Evolutionary conservation across 2,888 invertebrate genomes (phyloP).

Genomic region (Rhagium mordax): DNA sequence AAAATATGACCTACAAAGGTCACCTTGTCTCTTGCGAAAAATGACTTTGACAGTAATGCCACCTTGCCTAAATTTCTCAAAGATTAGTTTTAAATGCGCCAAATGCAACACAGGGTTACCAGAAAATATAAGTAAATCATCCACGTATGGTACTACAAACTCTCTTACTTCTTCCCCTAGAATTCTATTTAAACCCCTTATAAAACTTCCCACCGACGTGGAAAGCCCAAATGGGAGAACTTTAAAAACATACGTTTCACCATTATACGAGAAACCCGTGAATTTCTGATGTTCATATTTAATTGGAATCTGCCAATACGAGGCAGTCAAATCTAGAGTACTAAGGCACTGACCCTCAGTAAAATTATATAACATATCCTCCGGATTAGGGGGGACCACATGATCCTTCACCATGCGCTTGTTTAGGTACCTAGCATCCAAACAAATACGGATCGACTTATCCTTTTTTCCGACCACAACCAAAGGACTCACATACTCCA

Average conservation of each 20-base stretch:
- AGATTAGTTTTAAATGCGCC: conserved; percentile 27
- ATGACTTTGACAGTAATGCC: conserved; percentile 5
- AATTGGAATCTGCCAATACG: conserved; percentile 31
- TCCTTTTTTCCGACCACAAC: conserved; percentile 41
- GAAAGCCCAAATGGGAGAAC: conserved; percentile 29
- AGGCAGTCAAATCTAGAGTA: not conserved
- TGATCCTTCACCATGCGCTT: not conserved
- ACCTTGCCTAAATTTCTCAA: conserved; percentile 19
- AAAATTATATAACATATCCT: not conserved
- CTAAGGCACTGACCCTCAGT: not conserved
- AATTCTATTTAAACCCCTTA: not conserved
- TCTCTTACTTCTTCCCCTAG: conserved; percentile 3
- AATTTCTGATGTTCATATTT: not conserved
- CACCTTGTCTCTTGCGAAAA: no score
- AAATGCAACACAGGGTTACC: conserved; percentile 28
- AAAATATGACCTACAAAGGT: no score
- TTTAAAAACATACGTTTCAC: conserved; percentile 14
- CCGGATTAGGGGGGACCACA: not conserved
- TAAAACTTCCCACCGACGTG: conserved; percentile 20
- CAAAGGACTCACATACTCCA: conserved; percentile 53
- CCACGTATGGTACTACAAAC: conserved; percentile 12
- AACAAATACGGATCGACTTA: not conserved
- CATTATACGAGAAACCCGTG: conserved; percentile 14
- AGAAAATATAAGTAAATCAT: conserved; percentile 31
- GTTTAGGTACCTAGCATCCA: not conserved